These are phyloP conservation scores for Sicus ferrugineus DNA, from an alignment of 2,888 invertebrate genomes.

Conservation along the genomic window DNA sequence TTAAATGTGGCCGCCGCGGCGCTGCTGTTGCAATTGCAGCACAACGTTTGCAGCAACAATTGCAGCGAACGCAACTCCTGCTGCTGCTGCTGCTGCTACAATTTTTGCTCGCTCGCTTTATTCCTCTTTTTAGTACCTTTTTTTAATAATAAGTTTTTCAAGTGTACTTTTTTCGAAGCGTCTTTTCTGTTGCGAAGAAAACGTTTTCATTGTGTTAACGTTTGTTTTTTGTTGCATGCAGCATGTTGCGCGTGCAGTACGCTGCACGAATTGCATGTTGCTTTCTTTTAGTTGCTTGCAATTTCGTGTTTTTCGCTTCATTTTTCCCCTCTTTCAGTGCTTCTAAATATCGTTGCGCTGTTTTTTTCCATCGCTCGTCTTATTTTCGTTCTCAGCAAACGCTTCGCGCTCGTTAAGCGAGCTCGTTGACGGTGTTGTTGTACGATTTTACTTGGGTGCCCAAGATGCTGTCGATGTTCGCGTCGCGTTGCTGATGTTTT, in stretches of 20 bases:
- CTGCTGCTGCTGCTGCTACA: conserved; percentile 4
- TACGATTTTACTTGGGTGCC: not conserved
- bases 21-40: conserved; percentile 23
- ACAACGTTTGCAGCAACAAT: conserved; percentile 25
- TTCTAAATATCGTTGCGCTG: too few species aligned
- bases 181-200: too few species aligned
- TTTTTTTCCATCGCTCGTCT: not conserved
- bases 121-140: not conserved
- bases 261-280: conserved; percentile 61
- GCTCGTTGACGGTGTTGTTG: conserved; percentile 41
- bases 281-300: conserved; percentile 47
- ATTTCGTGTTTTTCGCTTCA: conserved; percentile 30
- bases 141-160: conserved; percentile 17
- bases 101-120: not conserved
- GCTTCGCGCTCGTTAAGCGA: conserved; percentile 60
- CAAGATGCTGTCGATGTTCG: conserved; percentile 36
- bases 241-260: conserved; percentile 41
- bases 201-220: conserved; percentile 38
- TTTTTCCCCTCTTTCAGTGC: too few species aligned
- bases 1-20: not conserved
- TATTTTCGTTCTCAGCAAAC: conserved; percentile 50
- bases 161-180: conserved; percentile 45
- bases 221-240: conserved; percentile 40
- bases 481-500: not conserved
- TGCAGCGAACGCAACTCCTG: conserved; percentile 30